Conservation (phyloP, 2,113 vertebrate genomes). For the Sinocyclocheilus anophthalmus region DNA sequence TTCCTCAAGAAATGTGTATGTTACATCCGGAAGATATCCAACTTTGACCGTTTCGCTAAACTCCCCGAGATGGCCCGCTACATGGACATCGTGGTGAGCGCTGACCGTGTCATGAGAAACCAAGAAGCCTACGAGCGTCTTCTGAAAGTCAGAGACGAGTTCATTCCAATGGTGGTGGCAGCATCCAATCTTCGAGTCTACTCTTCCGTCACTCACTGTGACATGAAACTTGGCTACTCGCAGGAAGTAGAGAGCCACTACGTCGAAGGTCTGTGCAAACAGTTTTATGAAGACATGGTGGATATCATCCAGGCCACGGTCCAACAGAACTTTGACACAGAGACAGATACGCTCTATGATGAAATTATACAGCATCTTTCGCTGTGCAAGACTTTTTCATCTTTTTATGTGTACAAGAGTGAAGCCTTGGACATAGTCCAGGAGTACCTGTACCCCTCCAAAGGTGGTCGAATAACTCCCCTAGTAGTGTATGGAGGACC, state of each 20-base stretch:
- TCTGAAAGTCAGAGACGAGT: constrained; percentile 93
- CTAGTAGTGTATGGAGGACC: constrained; percentile 93
- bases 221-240: constrained; percentile 97
- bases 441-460: constrained; percentile 89
- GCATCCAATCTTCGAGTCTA: constrained; percentile 96
- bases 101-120: constrained; percentile 85
- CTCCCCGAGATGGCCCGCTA: constrained; percentile 93
- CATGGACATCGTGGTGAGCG: constrained; percentile 86
- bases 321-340: constrained; percentile 96
- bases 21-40: constrained; percentile 98
- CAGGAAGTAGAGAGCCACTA: constrained; percentile 96
- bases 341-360: constrained; percentile 89
- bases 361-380: constrained; percentile 96
- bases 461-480: constrained; percentile 85
- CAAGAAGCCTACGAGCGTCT: constrained; percentile 92
- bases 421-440: constrained; percentile 89
- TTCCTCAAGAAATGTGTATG: constrained; percentile 98
- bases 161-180: constrained; percentile 94
- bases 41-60: constrained; percentile 94
- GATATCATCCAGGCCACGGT: constrained; percentile 98
- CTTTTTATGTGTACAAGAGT: constrained; percentile 89
- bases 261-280: constrained; percentile 96
- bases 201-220: constrained; percentile 95
- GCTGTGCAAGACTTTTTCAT: constrained; percentile 87
- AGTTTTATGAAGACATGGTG: constrained; percentile 99